Conservation (phyloP, 2,888 invertebrate species). For the Pheosia gnoma region DNA sequence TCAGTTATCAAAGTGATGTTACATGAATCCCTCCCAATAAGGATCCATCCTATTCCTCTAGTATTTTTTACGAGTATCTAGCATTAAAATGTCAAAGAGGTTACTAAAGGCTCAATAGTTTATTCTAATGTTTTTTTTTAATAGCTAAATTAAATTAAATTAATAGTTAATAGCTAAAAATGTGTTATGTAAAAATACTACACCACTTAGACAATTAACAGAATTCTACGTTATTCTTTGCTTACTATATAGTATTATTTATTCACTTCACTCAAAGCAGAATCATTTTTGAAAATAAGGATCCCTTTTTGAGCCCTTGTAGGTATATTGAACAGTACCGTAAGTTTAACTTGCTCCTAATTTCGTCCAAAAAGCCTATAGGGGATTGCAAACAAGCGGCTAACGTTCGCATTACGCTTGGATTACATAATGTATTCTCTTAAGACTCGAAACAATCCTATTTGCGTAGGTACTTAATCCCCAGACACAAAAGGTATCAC, state of each 20-base stretch:
- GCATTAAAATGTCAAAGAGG: too few species aligned
- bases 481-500: slow-evolving; percentile 37
- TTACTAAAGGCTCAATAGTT: too few species aligned
- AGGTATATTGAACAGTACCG: slow-evolving; percentile 9
- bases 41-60: too few species aligned
- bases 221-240: too few species aligned
- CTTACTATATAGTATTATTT: not conserved
- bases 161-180: too few species aligned
- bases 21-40: too few species aligned
- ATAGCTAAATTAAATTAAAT: too few species aligned
- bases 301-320: slow-evolving; percentile 13
- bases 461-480: slow-evolving; percentile 38
- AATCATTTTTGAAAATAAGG: not conserved
- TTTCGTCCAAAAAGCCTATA: slow-evolving; percentile 36
- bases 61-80: too few species aligned
- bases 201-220: too few species aligned
- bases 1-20: too few species aligned
- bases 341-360: slow-evolving; percentile 19
- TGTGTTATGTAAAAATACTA: too few species aligned
- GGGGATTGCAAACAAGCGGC: slow-evolving; percentile 41
- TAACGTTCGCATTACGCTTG: slow-evolving; percentile 39
- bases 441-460: slow-evolving; percentile 39
- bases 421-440: slow-evolving; percentile 36
- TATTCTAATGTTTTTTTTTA: too few species aligned
- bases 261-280: not conserved